Evolutionary conservation across 2,797 vertebrate species (phyloP), one percentile per base, ranked within the genome.

Genomic region (Masticophis lateralis): DNA sequence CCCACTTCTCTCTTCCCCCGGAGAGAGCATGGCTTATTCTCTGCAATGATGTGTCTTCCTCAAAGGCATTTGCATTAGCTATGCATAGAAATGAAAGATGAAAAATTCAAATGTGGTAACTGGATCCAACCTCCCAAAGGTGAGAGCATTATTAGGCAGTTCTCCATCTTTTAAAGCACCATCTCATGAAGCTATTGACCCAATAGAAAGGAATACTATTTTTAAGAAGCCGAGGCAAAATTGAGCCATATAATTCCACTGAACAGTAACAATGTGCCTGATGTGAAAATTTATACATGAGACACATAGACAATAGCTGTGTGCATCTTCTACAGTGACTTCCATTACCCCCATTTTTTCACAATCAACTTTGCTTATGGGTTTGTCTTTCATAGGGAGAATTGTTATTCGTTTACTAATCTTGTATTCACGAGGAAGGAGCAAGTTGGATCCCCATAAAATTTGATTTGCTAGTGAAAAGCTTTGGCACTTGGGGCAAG

Each of bases 51-150:
- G 28, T 13, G 22, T 69, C 28, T 55, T 91, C 53, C 37, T 55
- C n/a, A 92, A 69, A 51, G 47, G 47, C n/a, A 2, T 92, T 94
- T 92, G 47, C 11, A 28, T n/a, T 55, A 16, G 22, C 20, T 56
- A 69, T 89, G 53, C 55, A 22, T 53, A 53, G 90, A 89, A 91
- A 63, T 53, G 89, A 53, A 47, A 87, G 28, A 86, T 91, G 86
- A 87, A 86, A 3, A 53, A 89, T 2, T 27, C 63, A 91, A 91
- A 51, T 43, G 1, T 91, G 87, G 27, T 37, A 88, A 27, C 25
- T 20, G 53, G 90, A 91, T 4, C 37, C 20, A 5, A 43, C 91
- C 92, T 61, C 57, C 69, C 53, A n/a, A 61, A 93, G 96, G 94
- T 90, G 63, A 90, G 18, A 90, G 43, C 13, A 92, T 92, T 95